Conservation (phyloP, 2,888 invertebrate species). For the Yponomeuta malinellus region DNA sequence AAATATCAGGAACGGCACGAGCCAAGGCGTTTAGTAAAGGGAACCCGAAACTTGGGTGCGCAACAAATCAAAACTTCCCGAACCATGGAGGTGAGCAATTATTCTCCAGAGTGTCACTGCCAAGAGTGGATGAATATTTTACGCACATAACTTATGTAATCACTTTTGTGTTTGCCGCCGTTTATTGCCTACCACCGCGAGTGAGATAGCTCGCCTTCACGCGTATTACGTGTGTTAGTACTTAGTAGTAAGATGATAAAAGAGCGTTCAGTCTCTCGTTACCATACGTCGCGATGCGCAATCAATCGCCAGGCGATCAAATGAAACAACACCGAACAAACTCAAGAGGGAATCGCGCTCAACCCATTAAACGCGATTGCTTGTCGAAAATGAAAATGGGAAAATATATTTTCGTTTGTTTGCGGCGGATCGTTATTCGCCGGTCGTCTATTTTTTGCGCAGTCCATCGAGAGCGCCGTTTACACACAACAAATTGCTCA, state of each 20-base stretch:
- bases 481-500: conserved; percentile 61
- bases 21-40: not conserved
- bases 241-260: no score
- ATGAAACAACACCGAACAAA: conserved; percentile 66
- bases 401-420: conserved; percentile 66
- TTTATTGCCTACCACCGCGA: conserved; percentile 7
- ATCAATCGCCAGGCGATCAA: conserved; percentile 54
- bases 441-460: conserved; percentile 61
- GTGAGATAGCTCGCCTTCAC: not conserved
- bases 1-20: not conserved
- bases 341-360: conserved; percentile 67
- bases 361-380: conserved; percentile 69
- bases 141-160: conserved; percentile 9
- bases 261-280: conserved; percentile 20
- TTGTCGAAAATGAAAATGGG: conserved; percentile 71
- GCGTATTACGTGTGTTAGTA: no score
- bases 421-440: conserved; percentile 41
- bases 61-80: conserved; percentile 11
- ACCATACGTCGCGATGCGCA: conserved; percentile 36
- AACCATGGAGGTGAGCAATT: conserved; percentile 9
- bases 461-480: conserved; percentile 56
- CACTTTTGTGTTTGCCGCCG: conserved; percentile 1
- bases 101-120: conserved; percentile 8
- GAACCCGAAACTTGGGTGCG: not conserved
- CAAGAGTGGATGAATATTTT: conserved; percentile 14